phyloP scores from a whole-genome alignment of 2,113 vertebrate genomes.

The Clupea harengus region DNA sequence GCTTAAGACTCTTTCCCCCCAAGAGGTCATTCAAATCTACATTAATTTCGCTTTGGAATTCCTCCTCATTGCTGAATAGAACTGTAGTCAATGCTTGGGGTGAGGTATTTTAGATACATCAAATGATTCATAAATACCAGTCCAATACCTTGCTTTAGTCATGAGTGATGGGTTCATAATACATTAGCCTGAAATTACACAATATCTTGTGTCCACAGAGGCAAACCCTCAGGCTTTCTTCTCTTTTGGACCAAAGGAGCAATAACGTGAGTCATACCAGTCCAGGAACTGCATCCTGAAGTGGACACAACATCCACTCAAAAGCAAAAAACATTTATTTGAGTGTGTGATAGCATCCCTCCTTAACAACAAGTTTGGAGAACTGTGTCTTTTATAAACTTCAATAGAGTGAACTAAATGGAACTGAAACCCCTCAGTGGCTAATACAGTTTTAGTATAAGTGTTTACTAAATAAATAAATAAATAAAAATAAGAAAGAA shows the following conservation, averaged over 20 bases:
- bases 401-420: background rate
- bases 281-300: conserved; percentile 69
- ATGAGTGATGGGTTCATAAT: conserved; percentile 14
- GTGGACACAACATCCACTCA: conserved; percentile 24
- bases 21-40: background rate
- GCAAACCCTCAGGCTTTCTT: conserved; percentile 37
- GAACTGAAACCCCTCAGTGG: background rate
- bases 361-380: too few relatives aligned
- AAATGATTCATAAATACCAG: conserved; percentile 37
- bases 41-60: background rate
- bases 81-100: conserved; percentile 23
- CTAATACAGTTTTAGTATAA: background rate
- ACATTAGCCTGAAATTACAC: conserved; percentile 26
- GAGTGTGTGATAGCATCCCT: background rate
- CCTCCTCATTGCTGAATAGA: background rate
- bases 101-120: conserved; percentile 7
- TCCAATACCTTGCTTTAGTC: background rate
- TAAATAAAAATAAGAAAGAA: too few relatives aligned
- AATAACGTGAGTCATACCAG: conserved; percentile 48
- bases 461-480: background rate
- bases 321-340: background rate
- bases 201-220: conserved; percentile 32
- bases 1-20: background rate
- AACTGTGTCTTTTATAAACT: background rate
- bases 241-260: conserved; percentile 45